phyloP scores from a whole-genome alignment of 1,140 invertebrate species.

The Saccostrea cuccullata region DNA sequence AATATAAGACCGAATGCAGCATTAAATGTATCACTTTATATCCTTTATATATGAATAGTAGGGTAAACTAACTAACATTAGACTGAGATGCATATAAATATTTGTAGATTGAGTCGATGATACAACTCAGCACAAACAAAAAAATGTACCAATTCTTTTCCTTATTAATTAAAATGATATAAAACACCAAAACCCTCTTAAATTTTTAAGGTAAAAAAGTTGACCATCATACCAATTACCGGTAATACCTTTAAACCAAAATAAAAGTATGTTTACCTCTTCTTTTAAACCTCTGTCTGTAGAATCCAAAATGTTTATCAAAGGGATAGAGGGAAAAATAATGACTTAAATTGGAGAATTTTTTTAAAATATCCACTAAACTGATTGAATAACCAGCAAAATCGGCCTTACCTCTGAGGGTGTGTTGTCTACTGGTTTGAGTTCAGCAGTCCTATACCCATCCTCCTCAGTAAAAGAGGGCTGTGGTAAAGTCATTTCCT shows the following conservation, averaged over 20 bases:
- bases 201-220: no score
- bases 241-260: background rate
- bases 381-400: background rate
- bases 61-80: no score
- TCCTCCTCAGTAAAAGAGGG: background rate
- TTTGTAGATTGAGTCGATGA: no score
- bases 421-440: background rate
- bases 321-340: background rate
- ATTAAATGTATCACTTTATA: no score
- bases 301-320: conserved; percentile 3
- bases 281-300: background rate
- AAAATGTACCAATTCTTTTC: background rate
- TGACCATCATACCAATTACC: no score
- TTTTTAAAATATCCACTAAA: background rate
- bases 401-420: background rate
- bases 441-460: conserved; percentile 36
- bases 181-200: background rate
- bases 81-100: no score
- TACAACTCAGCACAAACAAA: background rate
- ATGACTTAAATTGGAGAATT: background rate
- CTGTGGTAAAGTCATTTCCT: background rate
- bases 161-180: background rate
- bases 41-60: no score
- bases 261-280: background rate
- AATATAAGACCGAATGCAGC: no score